These are phyloP conservation scores for Epizoanthus scotinus DNA, from an alignment of 92 coral and sea anemone species.

Conservation along the genomic window DNA sequence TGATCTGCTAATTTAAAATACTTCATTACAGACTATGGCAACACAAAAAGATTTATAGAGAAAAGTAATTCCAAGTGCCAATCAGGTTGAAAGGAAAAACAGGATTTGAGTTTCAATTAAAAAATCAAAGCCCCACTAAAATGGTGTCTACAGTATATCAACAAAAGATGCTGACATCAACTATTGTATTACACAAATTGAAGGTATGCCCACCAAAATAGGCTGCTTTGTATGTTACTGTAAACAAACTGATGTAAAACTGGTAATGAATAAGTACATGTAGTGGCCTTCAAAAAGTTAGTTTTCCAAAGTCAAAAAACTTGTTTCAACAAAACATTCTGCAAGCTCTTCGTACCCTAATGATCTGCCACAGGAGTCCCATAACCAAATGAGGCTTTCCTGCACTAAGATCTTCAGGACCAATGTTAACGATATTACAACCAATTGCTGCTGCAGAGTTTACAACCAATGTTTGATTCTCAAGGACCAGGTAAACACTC, in stretches of 20 bases:
- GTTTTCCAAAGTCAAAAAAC: no score
- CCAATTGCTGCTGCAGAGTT: conserved; percentile 96
- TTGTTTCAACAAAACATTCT: no score
- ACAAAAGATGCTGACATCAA: not conserved
- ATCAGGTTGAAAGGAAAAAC: no score
- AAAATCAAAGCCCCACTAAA: not conserved
- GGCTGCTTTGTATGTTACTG: no score
- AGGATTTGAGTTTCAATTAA: no score
- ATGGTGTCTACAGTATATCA: not conserved
- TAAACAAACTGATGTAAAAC: not conserved
- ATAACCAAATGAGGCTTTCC: conserved; percentile 91
- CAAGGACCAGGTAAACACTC: conserved; percentile 81
- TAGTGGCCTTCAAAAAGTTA: no score
- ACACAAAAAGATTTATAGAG: no score
- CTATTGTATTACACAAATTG: not conserved
- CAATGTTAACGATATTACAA: conserved; percentile 92
- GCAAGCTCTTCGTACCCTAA: conserved; percentile 59
- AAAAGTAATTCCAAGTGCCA: no score
- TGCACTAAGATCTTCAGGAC: conserved; percentile 86
- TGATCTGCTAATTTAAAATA: no score
- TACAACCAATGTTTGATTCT: conserved; percentile 89
- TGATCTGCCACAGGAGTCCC: conserved; percentile 96
- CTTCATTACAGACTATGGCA: no score
- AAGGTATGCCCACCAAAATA: no score
- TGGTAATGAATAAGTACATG: not conserved